Base-by-base conservation (phyloP, 1,140 invertebrate species). In the Lepidostoma basale region DNA sequence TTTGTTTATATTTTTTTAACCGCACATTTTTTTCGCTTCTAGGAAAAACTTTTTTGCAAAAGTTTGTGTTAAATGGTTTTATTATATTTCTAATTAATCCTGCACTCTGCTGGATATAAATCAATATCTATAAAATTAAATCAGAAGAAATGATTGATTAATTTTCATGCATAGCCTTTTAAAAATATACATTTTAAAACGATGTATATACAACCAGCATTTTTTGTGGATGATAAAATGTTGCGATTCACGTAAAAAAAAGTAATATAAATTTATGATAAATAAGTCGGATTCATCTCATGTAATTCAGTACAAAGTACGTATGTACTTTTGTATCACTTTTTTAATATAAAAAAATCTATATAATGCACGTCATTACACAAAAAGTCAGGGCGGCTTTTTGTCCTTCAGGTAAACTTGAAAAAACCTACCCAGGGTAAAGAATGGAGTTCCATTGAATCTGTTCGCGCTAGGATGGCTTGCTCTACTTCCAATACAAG, bases 401-500 rank as follows among this genome's bases (percentile, higher is more conserved):
- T 25, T 66, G 47, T 54, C 22, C 47, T 36, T 42, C 63, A 66
- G 63, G 63, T 66, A 66, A 66, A 40, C 36, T 56, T 6, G 63
- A 16, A 26, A 42, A 66, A 62, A 59, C 36, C 36, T 18, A 20
- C 22, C 59, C 1, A 49, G n/a, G 42, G 26, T 44, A 36, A 20
- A 12, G 22, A 44, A 30, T 52, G 47, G 47, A 66, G 39, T 47
- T 45, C 44, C 23, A 30, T 65, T 66, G 64, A 66, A 58, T 44
- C 33, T 8, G 23, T 66, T 22, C 28, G 39, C 9, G 44, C 47
- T 56, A 25, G 47, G 45, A 42, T 62, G 16, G 25, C 18, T 68
- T 68, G 60, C 28, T 68, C 67, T 68, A 68, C 22, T 68, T 68
- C 45, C 33, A 58, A 25, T 22, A 42, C 33, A 65, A 16, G 0